These are phyloP conservation scores for Discoglossus pictus DNA, from an alignment of 2,797 vertebrate genomes.

Conservation along the genomic window DNA sequence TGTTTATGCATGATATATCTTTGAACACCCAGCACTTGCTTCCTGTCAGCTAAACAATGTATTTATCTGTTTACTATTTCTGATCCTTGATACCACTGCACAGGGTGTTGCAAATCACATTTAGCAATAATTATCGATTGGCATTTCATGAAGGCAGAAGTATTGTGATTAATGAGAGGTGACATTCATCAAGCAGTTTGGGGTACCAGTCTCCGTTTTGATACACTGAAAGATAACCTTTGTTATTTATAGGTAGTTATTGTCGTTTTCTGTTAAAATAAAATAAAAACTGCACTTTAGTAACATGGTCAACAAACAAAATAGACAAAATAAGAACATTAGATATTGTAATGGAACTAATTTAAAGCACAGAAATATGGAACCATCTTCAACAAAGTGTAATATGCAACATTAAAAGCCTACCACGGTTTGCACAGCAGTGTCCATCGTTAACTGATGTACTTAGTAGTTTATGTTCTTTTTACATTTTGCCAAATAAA, in stretches of 20 bases:
- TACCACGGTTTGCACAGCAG: not conserved
- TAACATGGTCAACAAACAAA: conserved; percentile 49
- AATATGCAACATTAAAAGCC: conserved; percentile 27
- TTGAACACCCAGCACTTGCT: conserved; percentile 78
- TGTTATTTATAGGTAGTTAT: conserved; percentile 74
- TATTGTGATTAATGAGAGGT: conserved; percentile 81
- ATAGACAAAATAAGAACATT: conserved; percentile 64
- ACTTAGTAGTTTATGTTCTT: conserved; percentile 27
- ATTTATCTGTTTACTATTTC: conserved; percentile 75
- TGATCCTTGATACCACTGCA: conserved; percentile 68
- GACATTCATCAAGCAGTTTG: conserved; percentile 74
- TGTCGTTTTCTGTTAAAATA: conserved; percentile 51
- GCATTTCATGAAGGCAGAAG: conserved; percentile 76
- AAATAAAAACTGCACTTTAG: conserved; percentile 55
- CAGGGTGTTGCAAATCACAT: conserved; percentile 73
- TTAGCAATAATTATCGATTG: conserved; percentile 76
- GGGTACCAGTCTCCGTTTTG: conserved; percentile 63
- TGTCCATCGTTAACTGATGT: conserved; percentile 19
- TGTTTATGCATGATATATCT: conserved; percentile 79
- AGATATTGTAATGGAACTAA: conserved; percentile 60
- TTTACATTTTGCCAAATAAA: conserved; percentile 30
- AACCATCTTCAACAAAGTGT: conserved; percentile 31
- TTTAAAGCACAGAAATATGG: conserved; percentile 56
- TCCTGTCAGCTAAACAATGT: conserved; percentile 75
- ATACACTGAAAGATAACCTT: conserved; percentile 71